Base-by-base conservation (phyloP, 2,113 vertebrate genomes). In the Colius striatus region DNA sequence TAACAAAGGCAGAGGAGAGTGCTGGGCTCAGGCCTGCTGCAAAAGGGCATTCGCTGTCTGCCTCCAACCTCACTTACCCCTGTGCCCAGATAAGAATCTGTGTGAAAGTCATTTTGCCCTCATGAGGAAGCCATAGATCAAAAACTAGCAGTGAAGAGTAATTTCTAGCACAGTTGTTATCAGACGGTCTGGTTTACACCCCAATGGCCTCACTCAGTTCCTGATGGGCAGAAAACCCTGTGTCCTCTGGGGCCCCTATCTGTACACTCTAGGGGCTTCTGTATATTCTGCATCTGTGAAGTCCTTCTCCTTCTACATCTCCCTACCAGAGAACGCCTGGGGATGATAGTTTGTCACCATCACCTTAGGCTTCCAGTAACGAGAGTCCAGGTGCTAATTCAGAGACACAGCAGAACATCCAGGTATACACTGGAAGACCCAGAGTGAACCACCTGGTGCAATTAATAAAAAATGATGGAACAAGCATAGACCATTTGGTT, bases 391-490 rank as follows among this genome's bases (percentile, higher is more conserved):
- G 65, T 50, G 68, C 86, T 68, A 81, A 45, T 45, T 74, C 34
- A 80, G 34, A 88, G 60, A 48, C 38, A 86, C 16, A 53, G 85
- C 47, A 86, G 16, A 80, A 38, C 34, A 21, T 62, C 70, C 79
- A 67, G 27, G 77, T 87, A 47, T 9, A 84, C 60, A 26, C 48
- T 65, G 15, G 54, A 57, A 84, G 57, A 79, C 41, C 30, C 32
- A 84, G 55, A 86, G 57, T 34, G 41, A 93, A 43, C 30, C 58
- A 88, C 70, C 61, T 78, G 80, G 62, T 79, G 54, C 58, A 92
- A 96, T 96, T 87, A 90, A 84, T 90, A 93, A 94, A 92, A 95
- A 76, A 93, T 34, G 76, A 94, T 48, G 74, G 83, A 89, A 87
- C 90, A 89, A 90, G 60, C 60, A 71, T 29, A 86, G 85, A 83